These are phyloP conservation scores for Drosophila borealis DNA, from an alignment of 2,888 invertebrate species.

Conservation along the genomic window DNA sequence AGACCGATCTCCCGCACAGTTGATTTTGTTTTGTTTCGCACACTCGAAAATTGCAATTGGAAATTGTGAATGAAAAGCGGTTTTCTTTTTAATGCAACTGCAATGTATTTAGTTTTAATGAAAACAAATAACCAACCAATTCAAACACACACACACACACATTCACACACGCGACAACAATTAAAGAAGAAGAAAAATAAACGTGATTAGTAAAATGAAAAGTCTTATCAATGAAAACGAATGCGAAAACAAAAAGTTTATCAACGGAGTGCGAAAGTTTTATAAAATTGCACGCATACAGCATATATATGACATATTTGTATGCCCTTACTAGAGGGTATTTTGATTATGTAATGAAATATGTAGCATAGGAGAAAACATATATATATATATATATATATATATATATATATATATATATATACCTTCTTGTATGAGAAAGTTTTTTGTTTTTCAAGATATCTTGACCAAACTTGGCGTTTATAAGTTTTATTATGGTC, in stretches of 20 bases:
- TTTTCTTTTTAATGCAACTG: constrained; percentile 44
- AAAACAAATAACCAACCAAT: constrained; percentile 34
- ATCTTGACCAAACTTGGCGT: too few species aligned
- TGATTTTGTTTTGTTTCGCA: constrained; percentile 42
- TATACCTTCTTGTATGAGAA: too few species aligned
- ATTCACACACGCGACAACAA: constrained; percentile 48
- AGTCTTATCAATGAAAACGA: constrained; percentile 36
- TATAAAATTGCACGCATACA: too few species aligned
- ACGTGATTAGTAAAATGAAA: constrained; percentile 72
- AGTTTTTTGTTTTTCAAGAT: too few species aligned
- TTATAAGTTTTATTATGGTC: too few species aligned
- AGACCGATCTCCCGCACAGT: constrained; percentile 56
- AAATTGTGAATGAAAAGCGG: constrained; percentile 51
- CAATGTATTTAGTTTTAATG: constrained; percentile 69
- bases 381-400: too few species aligned
- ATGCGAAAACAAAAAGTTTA: neutral
- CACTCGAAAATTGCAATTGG: constrained; percentile 44
- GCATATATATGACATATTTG: too few species aligned
- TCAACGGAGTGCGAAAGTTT: too few species aligned
- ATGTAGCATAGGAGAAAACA: too few species aligned
- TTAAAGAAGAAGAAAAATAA: constrained; percentile 69
- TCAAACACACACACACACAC: constrained; percentile 55
- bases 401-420: too few species aligned
- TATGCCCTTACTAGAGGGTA: too few species aligned
- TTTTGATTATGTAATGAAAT: too few species aligned